Conservation (phyloP, 2,113 vertebrate genomes). For the Saguinus midas region DNA sequence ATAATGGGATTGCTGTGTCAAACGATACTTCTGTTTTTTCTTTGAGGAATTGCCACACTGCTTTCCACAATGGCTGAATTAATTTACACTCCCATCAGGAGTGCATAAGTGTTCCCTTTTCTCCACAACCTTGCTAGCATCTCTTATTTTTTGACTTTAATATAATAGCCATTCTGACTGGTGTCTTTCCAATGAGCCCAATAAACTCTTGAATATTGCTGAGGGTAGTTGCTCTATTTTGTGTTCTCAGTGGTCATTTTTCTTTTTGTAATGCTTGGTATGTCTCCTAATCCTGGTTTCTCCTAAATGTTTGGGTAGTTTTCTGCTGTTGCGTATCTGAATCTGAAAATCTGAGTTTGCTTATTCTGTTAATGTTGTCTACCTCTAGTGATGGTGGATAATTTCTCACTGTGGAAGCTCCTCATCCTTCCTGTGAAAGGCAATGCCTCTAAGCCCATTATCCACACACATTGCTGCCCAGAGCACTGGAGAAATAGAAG, state of each 20-base stretch:
- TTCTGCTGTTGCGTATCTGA: neutral
- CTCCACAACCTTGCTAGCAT: too few species aligned
- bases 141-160: too few species aligned
- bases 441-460: neutral
- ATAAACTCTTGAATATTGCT: neutral
- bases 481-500: neutral
- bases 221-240: neutral
- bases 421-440: neutral
- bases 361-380: neutral
- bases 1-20: too few species aligned
- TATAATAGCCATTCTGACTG: too few species aligned
- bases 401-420: neutral
- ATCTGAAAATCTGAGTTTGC: neutral
- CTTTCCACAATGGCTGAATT: too few species aligned
- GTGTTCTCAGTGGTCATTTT: neutral
- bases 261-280: neutral
- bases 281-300: neutral
- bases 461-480: too few species aligned
- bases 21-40: too few species aligned
- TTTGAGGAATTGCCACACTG: too few species aligned
- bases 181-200: too few species aligned
- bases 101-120: too few species aligned
- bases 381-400: neutral
- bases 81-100: too few species aligned
- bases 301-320: neutral